phyloP scores from a whole-genome alignment of 1,140 invertebrate genomes.

The Idris sp. region DNA sequence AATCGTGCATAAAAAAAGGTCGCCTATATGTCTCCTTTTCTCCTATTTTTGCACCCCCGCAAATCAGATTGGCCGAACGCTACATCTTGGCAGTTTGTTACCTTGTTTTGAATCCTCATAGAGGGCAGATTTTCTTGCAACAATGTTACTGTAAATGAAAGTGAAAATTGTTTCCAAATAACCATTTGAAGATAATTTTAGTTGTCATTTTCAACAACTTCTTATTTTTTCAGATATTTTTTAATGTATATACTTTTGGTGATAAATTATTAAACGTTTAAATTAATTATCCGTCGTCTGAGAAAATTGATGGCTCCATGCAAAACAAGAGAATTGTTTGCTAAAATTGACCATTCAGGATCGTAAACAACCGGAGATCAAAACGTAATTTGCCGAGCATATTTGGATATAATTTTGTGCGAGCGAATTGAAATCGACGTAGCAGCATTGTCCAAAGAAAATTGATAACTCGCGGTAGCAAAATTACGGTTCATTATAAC shows the following conservation, averaged over 20 bases:
- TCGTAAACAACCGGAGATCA: constrained; percentile 14
- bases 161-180: background rate
- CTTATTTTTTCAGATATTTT: too few relatives aligned
- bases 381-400: constrained; percentile 18
- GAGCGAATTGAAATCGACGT: constrained; percentile 9
- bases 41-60: background rate
- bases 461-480: constrained; percentile 19
- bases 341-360: background rate
- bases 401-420: constrained; percentile 17
- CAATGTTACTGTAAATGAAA: background rate
- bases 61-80: constrained; percentile 21
- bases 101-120: background rate
- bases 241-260: too few relatives aligned
- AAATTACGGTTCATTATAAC: constrained; percentile 49
- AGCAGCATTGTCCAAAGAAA: constrained; percentile 15
- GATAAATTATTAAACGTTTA: background rate
- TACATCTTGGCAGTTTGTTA: constrained; percentile 3
- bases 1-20: constrained; percentile 58
- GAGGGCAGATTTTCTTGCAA: background rate
- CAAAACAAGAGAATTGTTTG: background rate
- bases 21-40: constrained; percentile 24
- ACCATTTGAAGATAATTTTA: background rate
- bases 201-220: too few relatives aligned
- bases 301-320: background rate
- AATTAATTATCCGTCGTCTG: background rate